phyloP scores from a whole-genome alignment of 2,113 vertebrate genomes.

The Nanorana parkeri region DNA sequence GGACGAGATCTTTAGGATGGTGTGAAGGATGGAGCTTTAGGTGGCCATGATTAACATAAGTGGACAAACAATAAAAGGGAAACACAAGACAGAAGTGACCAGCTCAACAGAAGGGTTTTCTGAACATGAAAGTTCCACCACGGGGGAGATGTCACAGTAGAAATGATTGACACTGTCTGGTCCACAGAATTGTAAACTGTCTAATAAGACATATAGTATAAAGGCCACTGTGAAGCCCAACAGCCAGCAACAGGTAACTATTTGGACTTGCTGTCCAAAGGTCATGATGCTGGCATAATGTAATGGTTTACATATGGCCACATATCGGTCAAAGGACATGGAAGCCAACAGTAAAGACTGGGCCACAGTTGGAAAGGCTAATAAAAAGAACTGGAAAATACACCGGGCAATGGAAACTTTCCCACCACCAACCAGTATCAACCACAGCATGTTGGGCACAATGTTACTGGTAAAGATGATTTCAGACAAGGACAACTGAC shows the following conservation, averaged over 20 bases:
- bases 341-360: not conserved
- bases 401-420: not conserved
- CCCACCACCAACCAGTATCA: not conserved
- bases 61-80: not conserved
- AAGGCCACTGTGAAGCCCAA: not conserved
- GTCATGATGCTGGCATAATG: not conserved
- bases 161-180: not conserved
- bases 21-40: not conserved
- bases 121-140: not conserved
- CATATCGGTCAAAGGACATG: conserved; percentile 9
- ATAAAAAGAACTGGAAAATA: not conserved
- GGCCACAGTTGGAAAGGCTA: not conserved
- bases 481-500: not conserved
- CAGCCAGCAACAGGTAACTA: not conserved
- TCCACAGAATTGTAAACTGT: not conserved
- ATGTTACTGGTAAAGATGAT: not conserved
- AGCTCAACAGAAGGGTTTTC: not conserved
- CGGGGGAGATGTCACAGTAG: not conserved
- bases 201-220: not conserved
- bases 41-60: not conserved
- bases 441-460: not conserved
- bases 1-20: not conserved
- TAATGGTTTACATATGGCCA: not conserved
- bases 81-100: not conserved
- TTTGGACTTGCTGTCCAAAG: not conserved